Base-by-base conservation (phyloP, 1,140 invertebrate species). In the Piezodorus guildinii region DNA sequence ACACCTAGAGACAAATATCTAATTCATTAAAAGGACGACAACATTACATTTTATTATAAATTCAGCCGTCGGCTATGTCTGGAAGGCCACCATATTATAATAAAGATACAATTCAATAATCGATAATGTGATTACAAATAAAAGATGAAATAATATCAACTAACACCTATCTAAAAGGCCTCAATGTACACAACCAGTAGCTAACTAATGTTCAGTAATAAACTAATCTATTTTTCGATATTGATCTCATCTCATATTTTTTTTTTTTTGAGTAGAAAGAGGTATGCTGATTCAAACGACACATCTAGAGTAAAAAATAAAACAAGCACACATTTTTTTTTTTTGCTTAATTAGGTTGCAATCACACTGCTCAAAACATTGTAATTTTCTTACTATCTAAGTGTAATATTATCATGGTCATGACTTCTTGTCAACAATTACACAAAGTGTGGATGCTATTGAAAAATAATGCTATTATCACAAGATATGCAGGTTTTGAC, bases 121-220 rank as follows among this genome's bases (percentile, higher is more conserved):
- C 34, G 6, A 39, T 39, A 39, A 39, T 39, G 34, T 39, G 34
- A 39, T 39, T 39, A 39, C 34, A 39, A 39, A 39, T 39, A 39
- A 39, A 39, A 39, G 34, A 39, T 23, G 44, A 46, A 44, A 34
- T 27, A 56, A 23, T 19, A 25, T 25, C 21, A 62, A 62, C 46
- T 45, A 44, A 49, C 34, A 62, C 27, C 44, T 62, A 45, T 62
- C 60, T 62, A 62, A 62, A 62, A 62, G 60, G 60, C 60, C 60
- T 62, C 60, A 62, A 62, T 46, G 60, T 62, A 62, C 60, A 62
- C 60, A 62, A 62, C 60, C 60, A 62, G 60, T 62, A 43, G 46
- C 60, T 62, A 62, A 62, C 34, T 45, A 62, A 43, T 62, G 25
- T 62, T 44, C 43, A 45, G 12, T 39, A 39, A 39, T 39, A 39